phyloP scores from a whole-genome alignment of 2,113 vertebrate species.

The Calidris pugnax region DNA sequence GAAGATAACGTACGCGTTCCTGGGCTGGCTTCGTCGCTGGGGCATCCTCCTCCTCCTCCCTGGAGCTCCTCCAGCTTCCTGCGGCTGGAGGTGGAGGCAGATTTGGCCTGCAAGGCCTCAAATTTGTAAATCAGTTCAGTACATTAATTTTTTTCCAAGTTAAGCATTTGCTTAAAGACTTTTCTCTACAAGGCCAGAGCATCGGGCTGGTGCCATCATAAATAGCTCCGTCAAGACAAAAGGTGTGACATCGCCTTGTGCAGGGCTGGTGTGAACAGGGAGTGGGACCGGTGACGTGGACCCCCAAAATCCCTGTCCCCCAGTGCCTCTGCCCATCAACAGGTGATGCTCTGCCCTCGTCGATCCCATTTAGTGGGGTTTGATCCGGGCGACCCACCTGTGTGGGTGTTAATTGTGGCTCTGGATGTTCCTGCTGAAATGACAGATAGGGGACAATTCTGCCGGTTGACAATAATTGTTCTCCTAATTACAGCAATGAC shows the following conservation, averaged over 20 bases:
- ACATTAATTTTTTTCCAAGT: not conserved
- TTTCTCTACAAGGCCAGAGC: not conserved
- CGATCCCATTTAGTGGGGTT: not conserved
- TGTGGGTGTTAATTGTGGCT: slow-evolving; percentile 3
- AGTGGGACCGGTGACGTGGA: accelerated
- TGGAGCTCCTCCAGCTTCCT: not conserved
- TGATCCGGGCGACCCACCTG: not conserved
- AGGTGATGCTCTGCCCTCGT: not conserved
- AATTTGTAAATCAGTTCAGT: not conserved
- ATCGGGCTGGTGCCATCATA: accelerated
- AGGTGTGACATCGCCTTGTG: accelerated
- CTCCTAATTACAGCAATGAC: slow-evolving; percentile 70
- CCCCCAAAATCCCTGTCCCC: not conserved
- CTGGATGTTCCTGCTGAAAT: slow-evolving; percentile 28
- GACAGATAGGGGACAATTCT: slow-evolving; percentile 57
- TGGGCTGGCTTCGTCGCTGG: not conserved
- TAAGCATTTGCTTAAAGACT: not conserved
- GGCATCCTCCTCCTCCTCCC: not conserved
- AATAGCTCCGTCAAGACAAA: accelerated
- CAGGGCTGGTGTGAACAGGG: not conserved
- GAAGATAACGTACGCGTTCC: accelerated
- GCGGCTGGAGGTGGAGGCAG: not conserved
- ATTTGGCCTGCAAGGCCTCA: not conserved
- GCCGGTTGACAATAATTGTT: slow-evolving; percentile 66
- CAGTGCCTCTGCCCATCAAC: accelerated